phyloP scores from a whole-genome alignment of 2,113 vertebrate species.

The Xenopus tropicalis region DNA sequence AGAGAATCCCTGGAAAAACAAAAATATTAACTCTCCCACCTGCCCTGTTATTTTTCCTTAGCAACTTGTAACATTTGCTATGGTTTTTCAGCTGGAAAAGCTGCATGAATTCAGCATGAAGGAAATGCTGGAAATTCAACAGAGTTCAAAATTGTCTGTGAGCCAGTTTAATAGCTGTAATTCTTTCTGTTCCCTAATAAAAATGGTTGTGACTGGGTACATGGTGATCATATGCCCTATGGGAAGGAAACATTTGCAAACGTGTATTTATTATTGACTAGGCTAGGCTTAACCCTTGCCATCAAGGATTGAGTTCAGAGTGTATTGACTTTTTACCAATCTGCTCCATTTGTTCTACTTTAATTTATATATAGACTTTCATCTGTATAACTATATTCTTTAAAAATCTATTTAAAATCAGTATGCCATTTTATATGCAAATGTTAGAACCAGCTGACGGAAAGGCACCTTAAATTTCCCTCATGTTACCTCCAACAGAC shows the following conservation, averaged over 20 bases:
- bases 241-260: constrained; percentile 8
- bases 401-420: too few species aligned
- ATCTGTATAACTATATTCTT: too few species aligned
- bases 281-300: too few species aligned
- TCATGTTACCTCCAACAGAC: too few species aligned
- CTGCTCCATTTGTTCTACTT: too few species aligned
- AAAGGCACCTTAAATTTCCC: too few species aligned
- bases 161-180: constrained; percentile 42
- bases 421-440: too few species aligned
- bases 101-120: constrained; percentile 33
- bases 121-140: constrained; percentile 39
- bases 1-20: constrained; percentile 33
- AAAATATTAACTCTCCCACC: neutral
- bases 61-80: constrained; percentile 32
- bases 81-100: constrained; percentile 36
- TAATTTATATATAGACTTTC: too few species aligned
- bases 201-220: constrained; percentile 24
- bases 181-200: constrained; percentile 41
- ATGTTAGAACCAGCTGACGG: too few species aligned
- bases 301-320: too few species aligned
- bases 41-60: constrained; percentile 35
- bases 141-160: constrained; percentile 17
- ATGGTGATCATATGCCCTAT: constrained; percentile 20
- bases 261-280: neutral
- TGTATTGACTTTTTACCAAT: too few species aligned